These are phyloP conservation scores for Heteropelma amictum DNA, from an alignment of 2,888 invertebrate genomes.

Conservation along the genomic window DNA sequence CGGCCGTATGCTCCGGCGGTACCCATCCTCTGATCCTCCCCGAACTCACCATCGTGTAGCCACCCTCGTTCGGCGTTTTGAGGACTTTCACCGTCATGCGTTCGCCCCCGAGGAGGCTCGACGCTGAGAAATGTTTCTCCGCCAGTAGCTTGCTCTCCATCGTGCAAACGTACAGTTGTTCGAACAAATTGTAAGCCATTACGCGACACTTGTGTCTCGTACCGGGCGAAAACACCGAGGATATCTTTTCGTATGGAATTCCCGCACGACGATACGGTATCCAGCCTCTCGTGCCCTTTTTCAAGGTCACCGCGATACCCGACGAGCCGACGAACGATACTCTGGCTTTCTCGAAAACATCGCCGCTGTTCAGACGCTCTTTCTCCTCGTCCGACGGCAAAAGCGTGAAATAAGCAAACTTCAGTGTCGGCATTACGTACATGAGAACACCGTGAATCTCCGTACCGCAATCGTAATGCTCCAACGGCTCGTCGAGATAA, in stretches of 20 bases:
- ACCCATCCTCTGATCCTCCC: slow-evolving; percentile 66
- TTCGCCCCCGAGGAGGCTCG: slow-evolving; percentile 65
- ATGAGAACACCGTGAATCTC: slow-evolving; percentile 77
- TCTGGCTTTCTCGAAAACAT: slow-evolving; percentile 81
- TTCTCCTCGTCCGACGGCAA: slow-evolving; percentile 63
- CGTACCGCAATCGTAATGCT: slow-evolving; percentile 62
- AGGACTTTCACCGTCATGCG: slow-evolving; percentile 65
- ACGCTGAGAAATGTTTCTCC: slow-evolving; percentile 80
- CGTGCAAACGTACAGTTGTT: slow-evolving; percentile 84
- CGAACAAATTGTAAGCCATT: slow-evolving; percentile 83
- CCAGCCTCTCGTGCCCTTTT: slow-evolving; percentile 67
- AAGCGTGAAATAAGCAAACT: slow-evolving; percentile 83
- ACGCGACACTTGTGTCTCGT: slow-evolving; percentile 80
- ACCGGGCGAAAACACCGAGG: slow-evolving; percentile 78
- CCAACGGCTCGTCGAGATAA: slow-evolving; percentile 65
- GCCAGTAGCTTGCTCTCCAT: slow-evolving; percentile 81
- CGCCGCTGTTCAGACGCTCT: slow-evolving; percentile 79
- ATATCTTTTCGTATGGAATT: slow-evolving; percentile 73
- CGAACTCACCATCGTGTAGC: slow-evolving; percentile 65
- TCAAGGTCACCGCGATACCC: slow-evolving; percentile 74
- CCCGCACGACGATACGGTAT: slow-evolving; percentile 69
- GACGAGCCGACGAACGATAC: slow-evolving; percentile 78
- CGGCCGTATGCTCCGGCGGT: slow-evolving; percentile 65
- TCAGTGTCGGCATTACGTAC: slow-evolving; percentile 84
- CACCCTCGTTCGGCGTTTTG: slow-evolving; percentile 60